Evolutionary conservation across 92 coral and sea anemone species (phyloP).

Genomic region (Plumapathes pennacea): DNA sequence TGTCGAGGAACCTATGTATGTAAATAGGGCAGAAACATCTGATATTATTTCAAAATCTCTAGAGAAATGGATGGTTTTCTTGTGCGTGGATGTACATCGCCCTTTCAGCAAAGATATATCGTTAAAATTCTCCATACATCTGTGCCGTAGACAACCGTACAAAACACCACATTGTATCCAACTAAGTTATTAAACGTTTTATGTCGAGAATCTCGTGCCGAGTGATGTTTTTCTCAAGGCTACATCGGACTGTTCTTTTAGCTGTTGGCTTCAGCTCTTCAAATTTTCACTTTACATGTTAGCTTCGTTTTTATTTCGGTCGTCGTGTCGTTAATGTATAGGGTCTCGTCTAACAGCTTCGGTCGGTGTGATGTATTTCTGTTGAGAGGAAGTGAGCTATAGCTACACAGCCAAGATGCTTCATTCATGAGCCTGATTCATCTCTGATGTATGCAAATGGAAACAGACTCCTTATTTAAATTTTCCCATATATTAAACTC

Average conservation of each 20-base stretch:
- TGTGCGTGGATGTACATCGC: no score
- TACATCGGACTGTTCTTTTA: conserved; percentile 61
- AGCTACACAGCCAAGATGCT: conserved; percentile 66
- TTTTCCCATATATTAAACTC: conserved; percentile 97
- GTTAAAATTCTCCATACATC: conserved; percentile 56
- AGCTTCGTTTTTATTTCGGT: neutral
- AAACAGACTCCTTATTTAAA: conserved; percentile 98
- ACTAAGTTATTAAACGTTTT: conserved; percentile 74
- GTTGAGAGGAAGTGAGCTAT: conserved; percentile 43
- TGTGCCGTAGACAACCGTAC: conserved; percentile 58
- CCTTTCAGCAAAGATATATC: no score
- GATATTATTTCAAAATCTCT: conserved; percentile 19
- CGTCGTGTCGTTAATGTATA: neutral
- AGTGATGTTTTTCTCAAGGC: conserved; percentile 5
- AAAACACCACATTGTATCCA: conserved; percentile 41
- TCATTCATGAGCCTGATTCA: conserved; percentile 63
- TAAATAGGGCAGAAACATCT: conserved; percentile 43
- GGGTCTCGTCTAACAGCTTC: neutral
- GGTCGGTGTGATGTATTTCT: neutral
- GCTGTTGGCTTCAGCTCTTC: conserved; percentile 18
- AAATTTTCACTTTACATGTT: neutral
- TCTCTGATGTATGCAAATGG: conserved; percentile 99
- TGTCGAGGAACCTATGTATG: no score
- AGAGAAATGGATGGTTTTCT: conserved; percentile 36
- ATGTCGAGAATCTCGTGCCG: conserved; percentile 54